Evolutionary conservation across 2,888 invertebrate genomes (phyloP).

Genomic region (Pterostichus niger): DNA sequence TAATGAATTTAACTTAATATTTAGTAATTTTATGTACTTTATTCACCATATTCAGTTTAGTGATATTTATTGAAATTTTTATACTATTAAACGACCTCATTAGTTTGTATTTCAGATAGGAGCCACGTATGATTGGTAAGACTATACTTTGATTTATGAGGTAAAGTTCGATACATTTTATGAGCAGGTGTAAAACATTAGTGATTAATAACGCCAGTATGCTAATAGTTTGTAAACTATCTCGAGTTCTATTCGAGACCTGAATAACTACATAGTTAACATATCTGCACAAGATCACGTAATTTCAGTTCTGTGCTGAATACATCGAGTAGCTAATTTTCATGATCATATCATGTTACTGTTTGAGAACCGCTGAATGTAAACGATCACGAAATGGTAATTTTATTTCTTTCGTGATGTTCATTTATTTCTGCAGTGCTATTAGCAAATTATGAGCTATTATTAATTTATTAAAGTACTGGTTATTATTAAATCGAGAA

Average conservation of each 20-base stretch:
- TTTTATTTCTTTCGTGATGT: conserved; percentile 6
- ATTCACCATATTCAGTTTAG: too few relatives aligned
- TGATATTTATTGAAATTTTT: too few relatives aligned
- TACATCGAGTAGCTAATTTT: too few relatives aligned
- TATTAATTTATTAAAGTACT: conserved; percentile 9
- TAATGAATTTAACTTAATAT: too few relatives aligned
- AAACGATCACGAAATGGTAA: conserved; percentile 15
- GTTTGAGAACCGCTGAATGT: not conserved
- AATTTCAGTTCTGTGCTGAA: too few relatives aligned
- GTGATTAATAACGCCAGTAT: not conserved
- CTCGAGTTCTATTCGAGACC: not conserved
- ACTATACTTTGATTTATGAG: too few relatives aligned
- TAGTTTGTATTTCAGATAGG: too few relatives aligned
- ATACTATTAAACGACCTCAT: too few relatives aligned
- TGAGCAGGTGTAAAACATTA: not conserved
- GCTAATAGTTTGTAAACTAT: conserved; percentile 16
- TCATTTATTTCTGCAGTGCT: conserved; percentile 6
- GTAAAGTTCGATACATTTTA: not conserved
- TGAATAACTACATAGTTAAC: too few relatives aligned
- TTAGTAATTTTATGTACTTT: too few relatives aligned
- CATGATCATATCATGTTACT: not conserved
- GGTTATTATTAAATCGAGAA: conserved; percentile 10
- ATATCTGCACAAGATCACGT: too few relatives aligned
- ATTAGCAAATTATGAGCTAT: not conserved
- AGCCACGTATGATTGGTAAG: too few relatives aligned